phyloP scores from a whole-genome alignment of 2,797 vertebrate genomes.

The Discoglossus pictus region DNA sequence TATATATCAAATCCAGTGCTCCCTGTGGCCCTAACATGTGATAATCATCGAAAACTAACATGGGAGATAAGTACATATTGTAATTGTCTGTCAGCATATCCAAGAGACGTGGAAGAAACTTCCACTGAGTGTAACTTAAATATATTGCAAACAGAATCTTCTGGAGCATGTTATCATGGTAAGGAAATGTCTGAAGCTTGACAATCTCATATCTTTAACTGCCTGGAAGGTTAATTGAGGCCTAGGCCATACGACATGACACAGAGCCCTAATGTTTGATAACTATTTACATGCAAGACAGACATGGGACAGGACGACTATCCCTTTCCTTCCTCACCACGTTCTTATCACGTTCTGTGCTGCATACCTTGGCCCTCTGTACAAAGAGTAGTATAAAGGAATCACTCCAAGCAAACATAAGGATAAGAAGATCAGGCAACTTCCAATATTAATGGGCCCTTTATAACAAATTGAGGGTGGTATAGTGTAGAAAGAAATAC shows the following conservation, averaged over 20 bases:
- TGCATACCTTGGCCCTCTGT: neutral
- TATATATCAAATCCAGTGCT: too few species aligned
- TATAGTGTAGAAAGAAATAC: too few species aligned
- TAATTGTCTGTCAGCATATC: too few species aligned
- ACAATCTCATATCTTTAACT: constrained; percentile 6
- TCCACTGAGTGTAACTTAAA: neutral
- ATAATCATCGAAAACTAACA: too few species aligned
- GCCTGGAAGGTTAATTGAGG: constrained; percentile 25
- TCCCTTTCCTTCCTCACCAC: constrained; percentile 10
- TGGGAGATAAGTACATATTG: too few species aligned
- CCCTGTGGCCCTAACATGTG: too few species aligned
- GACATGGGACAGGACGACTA: constrained; percentile 4
- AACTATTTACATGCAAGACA: constrained; percentile 20
- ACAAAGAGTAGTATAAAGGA: too few species aligned
- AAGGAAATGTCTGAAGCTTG: constrained; percentile 18
- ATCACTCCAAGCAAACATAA: too few species aligned
- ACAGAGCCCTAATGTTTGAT: constrained; percentile 19
- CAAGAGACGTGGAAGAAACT: too few species aligned
- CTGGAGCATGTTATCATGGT: neutral
- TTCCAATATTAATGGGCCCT: too few species aligned
- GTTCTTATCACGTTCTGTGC: constrained; percentile 1
- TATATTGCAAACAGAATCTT: neutral
- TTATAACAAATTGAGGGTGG: too few species aligned
- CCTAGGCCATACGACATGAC: constrained; percentile 18
- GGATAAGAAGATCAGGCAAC: too few species aligned